These are phyloP conservation scores for Pseudopodoces humilis DNA, from an alignment of 2,113 vertebrate species.

Conservation along the genomic window DNA sequence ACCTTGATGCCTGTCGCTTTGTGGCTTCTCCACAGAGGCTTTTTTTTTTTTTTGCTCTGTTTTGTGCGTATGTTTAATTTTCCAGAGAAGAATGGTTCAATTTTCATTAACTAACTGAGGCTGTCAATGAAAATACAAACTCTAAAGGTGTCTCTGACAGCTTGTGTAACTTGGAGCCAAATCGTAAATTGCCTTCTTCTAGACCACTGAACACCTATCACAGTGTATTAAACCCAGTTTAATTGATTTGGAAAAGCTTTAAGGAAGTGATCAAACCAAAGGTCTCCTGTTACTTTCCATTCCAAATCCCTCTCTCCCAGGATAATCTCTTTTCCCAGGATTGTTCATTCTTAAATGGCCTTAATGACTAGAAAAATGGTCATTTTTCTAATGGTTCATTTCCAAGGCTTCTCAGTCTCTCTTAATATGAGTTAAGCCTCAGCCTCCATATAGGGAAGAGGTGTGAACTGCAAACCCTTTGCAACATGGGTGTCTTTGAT, in stretches of 20 bases:
- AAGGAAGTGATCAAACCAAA: background rate
- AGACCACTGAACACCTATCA: constrained; percentile 17
- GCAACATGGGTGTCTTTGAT: rapidly evolving
- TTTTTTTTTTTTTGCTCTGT: background rate
- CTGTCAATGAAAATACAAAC: background rate
- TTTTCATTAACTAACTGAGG: constrained; percentile 3
- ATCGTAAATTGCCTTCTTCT: background rate
- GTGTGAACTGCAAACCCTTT: background rate
- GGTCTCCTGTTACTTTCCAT: background rate
- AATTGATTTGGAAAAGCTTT: constrained; percentile 40
- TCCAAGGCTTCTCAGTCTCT: background rate
- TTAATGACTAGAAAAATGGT: background rate
- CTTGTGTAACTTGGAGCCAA: background rate
- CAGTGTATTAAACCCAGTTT: background rate
- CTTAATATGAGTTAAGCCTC: background rate
- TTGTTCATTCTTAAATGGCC: background rate
- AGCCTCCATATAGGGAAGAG: background rate
- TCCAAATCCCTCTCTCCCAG: background rate
- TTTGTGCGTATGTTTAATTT: background rate
- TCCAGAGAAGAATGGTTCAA: background rate
- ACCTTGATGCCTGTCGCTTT: background rate
- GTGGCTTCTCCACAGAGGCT: background rate
- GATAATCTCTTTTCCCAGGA: background rate
- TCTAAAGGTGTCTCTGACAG: constrained; percentile 7
- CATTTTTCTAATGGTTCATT: background rate